These are phyloP conservation scores for Cynopterus sphinx DNA, from an alignment of 2,797 vertebrate species.

Conservation along the genomic window DNA sequence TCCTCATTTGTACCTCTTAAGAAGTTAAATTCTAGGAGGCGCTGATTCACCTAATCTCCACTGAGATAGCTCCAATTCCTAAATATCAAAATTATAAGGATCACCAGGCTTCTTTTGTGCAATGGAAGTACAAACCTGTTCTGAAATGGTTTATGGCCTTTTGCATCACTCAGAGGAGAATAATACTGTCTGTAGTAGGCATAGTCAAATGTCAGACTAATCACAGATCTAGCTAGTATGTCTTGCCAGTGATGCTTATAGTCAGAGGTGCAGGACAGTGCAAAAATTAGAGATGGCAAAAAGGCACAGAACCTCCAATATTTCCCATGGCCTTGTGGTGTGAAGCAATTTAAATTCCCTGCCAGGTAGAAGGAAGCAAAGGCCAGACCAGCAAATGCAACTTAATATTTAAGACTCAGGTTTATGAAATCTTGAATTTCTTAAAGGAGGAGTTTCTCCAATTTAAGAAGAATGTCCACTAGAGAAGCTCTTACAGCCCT, in stretches of 20 bases:
- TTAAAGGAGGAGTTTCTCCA: not conserved
- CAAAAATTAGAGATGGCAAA: slow-evolving; percentile 91
- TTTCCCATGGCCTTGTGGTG: slow-evolving; percentile 84
- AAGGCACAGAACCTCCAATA: slow-evolving; percentile 94
- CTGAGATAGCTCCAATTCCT: slow-evolving; percentile 45
- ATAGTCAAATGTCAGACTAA: slow-evolving; percentile 91
- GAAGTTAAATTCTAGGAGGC: not conserved
- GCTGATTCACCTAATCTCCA: not conserved
- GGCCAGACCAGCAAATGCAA: slow-evolving; percentile 95
- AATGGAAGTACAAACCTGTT: slow-evolving; percentile 76
- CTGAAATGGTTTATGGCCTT: slow-evolving; percentile 91
- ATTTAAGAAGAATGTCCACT: slow-evolving; percentile 95
- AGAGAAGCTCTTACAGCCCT: slow-evolving; percentile 98
- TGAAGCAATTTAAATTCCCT: slow-evolving; percentile 95
- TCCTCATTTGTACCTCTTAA: not conserved
- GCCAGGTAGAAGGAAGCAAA: slow-evolving; percentile 94
- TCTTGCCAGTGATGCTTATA: slow-evolving; percentile 99
- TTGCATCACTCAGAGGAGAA: slow-evolving; percentile 89
- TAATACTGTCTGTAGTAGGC: slow-evolving; percentile 96
- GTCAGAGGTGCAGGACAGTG: slow-evolving; percentile 95
- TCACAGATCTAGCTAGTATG: slow-evolving; percentile 92
- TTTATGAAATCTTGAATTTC: not conserved
- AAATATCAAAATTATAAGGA: slow-evolving; percentile 88
- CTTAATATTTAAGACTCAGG: slow-evolving; percentile 65
- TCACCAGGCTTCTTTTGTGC: slow-evolving; percentile 86